Evolutionary conservation across 2,888 invertebrate species (phyloP), one percentile per base, ranked within the genome.

Genomic region (Heliothis peltigera): DNA sequence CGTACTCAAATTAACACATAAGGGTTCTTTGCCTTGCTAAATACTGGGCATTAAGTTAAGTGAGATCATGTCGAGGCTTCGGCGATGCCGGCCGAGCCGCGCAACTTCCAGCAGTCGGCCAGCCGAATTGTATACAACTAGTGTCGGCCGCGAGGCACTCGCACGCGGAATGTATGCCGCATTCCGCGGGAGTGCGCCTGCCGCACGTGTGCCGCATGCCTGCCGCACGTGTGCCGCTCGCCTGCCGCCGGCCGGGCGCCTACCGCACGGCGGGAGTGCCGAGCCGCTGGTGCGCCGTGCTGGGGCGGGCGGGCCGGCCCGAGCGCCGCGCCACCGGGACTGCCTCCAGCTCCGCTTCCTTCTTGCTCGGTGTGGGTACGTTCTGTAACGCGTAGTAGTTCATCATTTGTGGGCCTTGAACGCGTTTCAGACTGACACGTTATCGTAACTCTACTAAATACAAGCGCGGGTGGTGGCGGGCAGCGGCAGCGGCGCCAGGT

Each of bases 401-500:
- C 25, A 48, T 2, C 8, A 10, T 2, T 2, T 0, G 5, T 19
- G 4, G 6, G 25, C 25, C 25, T 25, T n/a, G n/a, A n/a, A n/a
- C n/a, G n/a, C n/a, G n/a, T n/a, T n/a, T n/a, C n/a, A n/a, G n/a
- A n/a, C n/a, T n/a, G n/a, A n/a, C n/a, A n/a, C n/a, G n/a, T n/a
- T n/a, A n/a, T n/a, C n/a, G n/a, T n/a, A n/a, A n/a, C n/a, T n/a
- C n/a, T n/a, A n/a, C n/a, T n/a, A n/a, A n/a, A n/a, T n/a, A n/a
- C n/a, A n/a, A n/a, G n/a, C 25, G 25, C 25, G 25, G 7, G 25
- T 47, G 46, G 46, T 47, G 46, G 18, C 32, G n/a, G 22, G 2
- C 44, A 97, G 97, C 95, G 97, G 96, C 84, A 98, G 97, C 74
- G 98, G 93, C 82, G 97, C 96, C 76, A 98, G 95, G 82, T 96